phyloP scores from a whole-genome alignment of 2,797 vertebrate species.

The Mustela erminea region DNA sequence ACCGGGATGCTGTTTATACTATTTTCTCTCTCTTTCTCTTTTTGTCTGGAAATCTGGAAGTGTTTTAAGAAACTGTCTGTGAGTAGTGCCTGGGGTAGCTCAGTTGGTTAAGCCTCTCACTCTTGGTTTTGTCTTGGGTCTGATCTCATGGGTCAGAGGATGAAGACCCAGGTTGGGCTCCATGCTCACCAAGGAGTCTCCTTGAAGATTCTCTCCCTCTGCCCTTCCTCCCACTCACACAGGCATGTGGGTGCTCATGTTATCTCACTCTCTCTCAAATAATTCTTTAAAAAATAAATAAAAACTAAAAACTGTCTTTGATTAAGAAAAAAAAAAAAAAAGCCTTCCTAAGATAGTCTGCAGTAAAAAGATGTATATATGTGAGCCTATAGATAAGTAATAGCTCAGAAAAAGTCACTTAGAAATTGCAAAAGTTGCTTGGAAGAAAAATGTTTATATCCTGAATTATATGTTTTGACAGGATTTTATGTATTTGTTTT shows the following conservation, averaged over 20 bases:
- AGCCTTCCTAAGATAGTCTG: not conserved
- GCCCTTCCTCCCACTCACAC: not conserved
- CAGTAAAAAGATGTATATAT: not conserved
- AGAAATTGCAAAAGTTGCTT: not conserved
- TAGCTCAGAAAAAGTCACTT: not conserved
- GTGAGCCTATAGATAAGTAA: not conserved
- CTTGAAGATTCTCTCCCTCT: not conserved
- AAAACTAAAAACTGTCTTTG: not conserved
- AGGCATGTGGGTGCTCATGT: not conserved
- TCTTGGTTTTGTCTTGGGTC: not conserved
- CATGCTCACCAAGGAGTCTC: not conserved
- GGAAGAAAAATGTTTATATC: not conserved
- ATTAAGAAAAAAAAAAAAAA: not conserved
- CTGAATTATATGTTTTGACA: not conserved
- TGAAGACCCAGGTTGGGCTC: not conserved
- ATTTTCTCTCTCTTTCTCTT: not conserved
- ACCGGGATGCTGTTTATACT: not conserved
- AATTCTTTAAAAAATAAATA: not conserved
- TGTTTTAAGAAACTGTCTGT: not conserved
- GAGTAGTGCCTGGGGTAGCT: not conserved
- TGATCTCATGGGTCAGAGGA: not conserved
- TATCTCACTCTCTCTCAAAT: not conserved
- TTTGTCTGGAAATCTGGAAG: not conserved
- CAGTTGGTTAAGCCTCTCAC: not conserved
- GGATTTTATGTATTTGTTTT: slow-evolving; percentile 4